Conservation (phyloP, 2,888 invertebrate genomes). For the Microchrysa polita region DNA sequence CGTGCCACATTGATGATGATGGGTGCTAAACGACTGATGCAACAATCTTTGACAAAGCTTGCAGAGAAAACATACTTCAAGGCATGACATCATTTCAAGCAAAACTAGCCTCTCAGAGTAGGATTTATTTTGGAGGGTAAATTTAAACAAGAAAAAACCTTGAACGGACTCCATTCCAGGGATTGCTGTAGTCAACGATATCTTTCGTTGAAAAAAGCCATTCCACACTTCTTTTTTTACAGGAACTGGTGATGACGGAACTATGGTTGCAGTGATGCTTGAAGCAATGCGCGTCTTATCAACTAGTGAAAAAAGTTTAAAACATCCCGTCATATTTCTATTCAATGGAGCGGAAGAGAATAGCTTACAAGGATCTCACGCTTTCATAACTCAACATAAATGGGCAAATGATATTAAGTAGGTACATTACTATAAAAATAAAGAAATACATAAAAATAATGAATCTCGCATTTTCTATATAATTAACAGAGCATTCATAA, state of each 20-base stretch:
- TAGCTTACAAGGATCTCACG: constrained; percentile 75
- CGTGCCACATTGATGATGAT: too few species aligned
- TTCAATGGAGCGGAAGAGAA: constrained; percentile 78
- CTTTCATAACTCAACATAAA: constrained; percentile 75
- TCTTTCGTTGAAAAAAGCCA: too few species aligned
- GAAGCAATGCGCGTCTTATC: constrained; percentile 67
- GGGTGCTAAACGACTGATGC: too few species aligned
- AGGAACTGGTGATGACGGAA: constrained; percentile 73
- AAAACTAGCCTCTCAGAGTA: too few species aligned
- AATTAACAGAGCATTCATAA: constrained; percentile 76
- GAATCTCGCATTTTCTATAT: too few species aligned
- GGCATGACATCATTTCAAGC: too few species aligned
- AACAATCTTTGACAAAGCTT: too few species aligned
- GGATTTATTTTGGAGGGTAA: too few species aligned
- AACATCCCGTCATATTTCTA: constrained; percentile 70
- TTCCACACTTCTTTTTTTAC: constrained; percentile 12
- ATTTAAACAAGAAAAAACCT: too few species aligned
- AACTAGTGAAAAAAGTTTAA: constrained; percentile 62
- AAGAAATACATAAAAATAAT: neutral
- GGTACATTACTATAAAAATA: neutral
- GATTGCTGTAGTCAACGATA: too few species aligned
- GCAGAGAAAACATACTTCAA: too few species aligned
- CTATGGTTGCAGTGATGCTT: constrained; percentile 72
- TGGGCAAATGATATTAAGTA: constrained; percentile 80
- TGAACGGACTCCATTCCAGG: too few species aligned